phyloP scores from a whole-genome alignment of 2,113 vertebrate species.

The Colistium nudipinnis region DNA sequence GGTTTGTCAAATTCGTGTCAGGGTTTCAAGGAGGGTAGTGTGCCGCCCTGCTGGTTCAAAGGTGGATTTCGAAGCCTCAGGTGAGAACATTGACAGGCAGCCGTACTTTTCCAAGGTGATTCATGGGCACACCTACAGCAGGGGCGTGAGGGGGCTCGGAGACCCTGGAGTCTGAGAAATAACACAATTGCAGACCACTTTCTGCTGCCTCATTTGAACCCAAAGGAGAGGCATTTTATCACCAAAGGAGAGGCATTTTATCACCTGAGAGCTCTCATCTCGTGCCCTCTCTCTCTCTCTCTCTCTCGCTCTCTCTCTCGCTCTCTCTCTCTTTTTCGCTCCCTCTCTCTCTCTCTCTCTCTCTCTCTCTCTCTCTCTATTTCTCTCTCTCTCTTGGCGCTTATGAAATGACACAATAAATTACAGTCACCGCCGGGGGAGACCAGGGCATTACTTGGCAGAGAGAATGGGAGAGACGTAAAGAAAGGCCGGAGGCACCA shows the following conservation, averaged over 20 bases:
- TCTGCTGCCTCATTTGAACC: constrained; percentile 38
- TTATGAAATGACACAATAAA: constrained; percentile 42
- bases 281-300: constrained; percentile 17
- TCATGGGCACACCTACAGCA: constrained; percentile 61
- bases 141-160: constrained; percentile 50
- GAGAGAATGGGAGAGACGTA: constrained; percentile 21
- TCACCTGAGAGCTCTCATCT: constrained; percentile 48
- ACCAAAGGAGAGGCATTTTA: constrained; percentile 41
- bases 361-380: neutral
- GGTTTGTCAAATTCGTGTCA: constrained; percentile 58
- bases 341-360: constrained; percentile 14
- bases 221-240: constrained; percentile 38
- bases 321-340: constrained; percentile 15
- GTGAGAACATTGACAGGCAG: constrained; percentile 19
- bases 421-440: constrained; percentile 3
- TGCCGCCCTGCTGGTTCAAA: neutral
- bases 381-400: constrained; percentile 40
- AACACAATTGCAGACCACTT: constrained; percentile 30
- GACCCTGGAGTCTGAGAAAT: constrained; percentile 38
- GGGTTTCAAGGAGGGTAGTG: neutral
- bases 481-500: constrained; percentile 11
- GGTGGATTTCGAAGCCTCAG: neutral
- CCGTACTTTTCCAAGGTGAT: constrained; percentile 50
- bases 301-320: neutral
- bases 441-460: constrained; percentile 1